phyloP scores from a whole-genome alignment of 1,140 invertebrate species.

The Leptestheria dahalacensis region DNA sequence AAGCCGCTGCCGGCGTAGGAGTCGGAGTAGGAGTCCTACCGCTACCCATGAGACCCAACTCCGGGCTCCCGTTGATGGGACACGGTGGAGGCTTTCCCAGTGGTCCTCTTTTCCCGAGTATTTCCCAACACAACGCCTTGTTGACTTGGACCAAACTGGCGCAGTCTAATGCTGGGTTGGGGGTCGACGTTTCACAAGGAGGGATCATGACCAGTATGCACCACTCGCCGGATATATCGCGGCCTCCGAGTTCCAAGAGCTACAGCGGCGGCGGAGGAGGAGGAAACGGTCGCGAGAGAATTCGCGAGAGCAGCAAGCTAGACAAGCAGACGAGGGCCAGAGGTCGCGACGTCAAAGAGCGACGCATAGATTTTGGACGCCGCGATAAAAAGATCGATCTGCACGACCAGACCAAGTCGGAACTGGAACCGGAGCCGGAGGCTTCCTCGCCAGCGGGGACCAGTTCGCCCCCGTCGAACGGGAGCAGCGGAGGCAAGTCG shows the following conservation, averaged over 20 bases:
- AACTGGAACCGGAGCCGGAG: conserved; percentile 1
- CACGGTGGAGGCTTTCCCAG: conserved; percentile 6
- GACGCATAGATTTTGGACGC: background rate
- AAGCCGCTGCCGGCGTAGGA: conserved; percentile 11
- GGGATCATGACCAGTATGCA: background rate
- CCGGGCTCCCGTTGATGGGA: background rate
- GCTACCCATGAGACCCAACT: background rate
- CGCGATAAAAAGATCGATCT: background rate
- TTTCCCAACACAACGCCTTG: conserved; percentile 12
- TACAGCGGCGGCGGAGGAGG: background rate
- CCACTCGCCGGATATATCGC: conserved; percentile 4
- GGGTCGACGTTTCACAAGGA: conserved; percentile 1
- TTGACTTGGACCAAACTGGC: conserved; percentile 14
- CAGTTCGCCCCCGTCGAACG: conserved; percentile 31
- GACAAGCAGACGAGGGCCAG: background rate
- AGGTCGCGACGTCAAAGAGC: background rate
- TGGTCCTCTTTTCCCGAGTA: conserved; percentile 5
- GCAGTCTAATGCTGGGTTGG: conserved; percentile 2
- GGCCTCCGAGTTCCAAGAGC: background rate
- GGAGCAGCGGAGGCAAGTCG: conserved; percentile 16
- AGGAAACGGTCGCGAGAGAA: background rate
- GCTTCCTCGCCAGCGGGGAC: conserved; percentile 5
- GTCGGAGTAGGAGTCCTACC: conserved; percentile 1
- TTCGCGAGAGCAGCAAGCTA: background rate
- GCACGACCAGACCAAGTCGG: background rate